Conservation (phyloP, 53 echinoderm and acorn worm genomes). For the Holothuria scabra region DNA sequence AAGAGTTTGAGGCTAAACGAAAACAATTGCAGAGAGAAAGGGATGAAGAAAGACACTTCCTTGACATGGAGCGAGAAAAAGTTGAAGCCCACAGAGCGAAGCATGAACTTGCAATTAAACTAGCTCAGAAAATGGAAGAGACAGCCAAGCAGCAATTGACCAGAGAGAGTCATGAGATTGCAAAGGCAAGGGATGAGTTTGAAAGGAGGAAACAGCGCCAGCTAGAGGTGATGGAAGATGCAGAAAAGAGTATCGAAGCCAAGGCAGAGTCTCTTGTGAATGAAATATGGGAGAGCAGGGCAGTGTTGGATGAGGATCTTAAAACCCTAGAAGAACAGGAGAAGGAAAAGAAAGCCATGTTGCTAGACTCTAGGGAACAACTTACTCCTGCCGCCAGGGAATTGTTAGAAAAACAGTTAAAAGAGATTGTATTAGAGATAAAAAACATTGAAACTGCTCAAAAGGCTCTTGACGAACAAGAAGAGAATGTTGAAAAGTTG, state of each 20-base stretch:
- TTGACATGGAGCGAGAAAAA: constrained; percentile 83
- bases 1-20: constrained; percentile 69
- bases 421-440: constrained; percentile 62
- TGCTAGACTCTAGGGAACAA: constrained; percentile 38
- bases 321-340: constrained; percentile 57
- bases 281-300: constrained; percentile 80
- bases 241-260: constrained; percentile 81
- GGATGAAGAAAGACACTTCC: constrained; percentile 83
- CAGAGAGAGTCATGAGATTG: constrained; percentile 79
- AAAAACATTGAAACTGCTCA: constrained; percentile 59
- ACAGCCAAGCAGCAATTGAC: constrained; percentile 60
- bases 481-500: constrained; percentile 77
- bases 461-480: constrained; percentile 65
- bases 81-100: constrained; percentile 88
- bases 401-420: constrained; percentile 57
- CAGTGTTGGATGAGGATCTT: constrained; percentile 63
- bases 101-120: constrained; percentile 71
- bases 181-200: constrained; percentile 80
- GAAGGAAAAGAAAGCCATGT: constrained; percentile 36
- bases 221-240: constrained; percentile 80
- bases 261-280: constrained; percentile 79
- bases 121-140: constrained; percentile 78
- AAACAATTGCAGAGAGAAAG: constrained; percentile 76
- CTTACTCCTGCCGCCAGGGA: constrained; percentile 49
- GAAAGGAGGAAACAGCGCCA: constrained; percentile 78